phyloP scores from a whole-genome alignment of 2,888 invertebrate genomes.

The Scaptomyza reducta region DNA sequence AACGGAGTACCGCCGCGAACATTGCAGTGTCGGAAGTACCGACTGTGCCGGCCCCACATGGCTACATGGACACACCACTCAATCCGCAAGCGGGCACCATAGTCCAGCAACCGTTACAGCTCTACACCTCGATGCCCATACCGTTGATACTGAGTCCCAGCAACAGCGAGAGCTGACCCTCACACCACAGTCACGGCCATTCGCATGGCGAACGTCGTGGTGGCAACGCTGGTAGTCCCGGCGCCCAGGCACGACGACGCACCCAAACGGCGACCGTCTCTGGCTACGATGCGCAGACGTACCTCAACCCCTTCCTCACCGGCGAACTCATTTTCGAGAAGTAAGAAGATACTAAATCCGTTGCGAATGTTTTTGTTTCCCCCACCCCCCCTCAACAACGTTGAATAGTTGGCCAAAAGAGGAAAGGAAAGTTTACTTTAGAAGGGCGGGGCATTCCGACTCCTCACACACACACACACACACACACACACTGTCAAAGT shows the following conservation, averaged over 20 bases:
- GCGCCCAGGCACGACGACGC: conserved; percentile 67
- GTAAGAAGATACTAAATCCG: conserved; percentile 50
- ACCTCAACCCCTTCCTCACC: conserved; percentile 81
- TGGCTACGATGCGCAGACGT: conserved; percentile 78
- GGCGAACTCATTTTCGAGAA: conserved; percentile 82
- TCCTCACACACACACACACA: conserved; percentile 43
- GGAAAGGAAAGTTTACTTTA: conserved; percentile 26
- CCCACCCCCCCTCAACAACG: not conserved
- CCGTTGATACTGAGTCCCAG: conserved; percentile 80
- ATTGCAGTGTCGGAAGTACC: conserved; percentile 33
- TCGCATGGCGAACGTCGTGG: conserved; percentile 62
- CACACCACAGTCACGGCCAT: conserved; percentile 70
- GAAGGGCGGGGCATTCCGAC: conserved; percentile 12
- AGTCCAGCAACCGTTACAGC: conserved; percentile 66
- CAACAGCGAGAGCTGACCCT: conserved; percentile 76
- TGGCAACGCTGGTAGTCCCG: conserved; percentile 7
- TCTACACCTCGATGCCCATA: conserved; percentile 81
- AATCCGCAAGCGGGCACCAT: conserved; percentile 76
- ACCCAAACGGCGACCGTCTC: conserved; percentile 73
- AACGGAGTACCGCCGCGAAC: conserved; percentile 14
- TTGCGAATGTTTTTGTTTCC: not conserved
- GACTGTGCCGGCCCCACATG: conserved; percentile 48
- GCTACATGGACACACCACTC: conserved; percentile 72
- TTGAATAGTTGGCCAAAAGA: conserved; percentile 46
- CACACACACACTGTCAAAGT: conserved; percentile 6